These are phyloP conservation scores for Agrypnia vestita DNA, from an alignment of 1,140 invertebrate species.

Conservation along the genomic window DNA sequence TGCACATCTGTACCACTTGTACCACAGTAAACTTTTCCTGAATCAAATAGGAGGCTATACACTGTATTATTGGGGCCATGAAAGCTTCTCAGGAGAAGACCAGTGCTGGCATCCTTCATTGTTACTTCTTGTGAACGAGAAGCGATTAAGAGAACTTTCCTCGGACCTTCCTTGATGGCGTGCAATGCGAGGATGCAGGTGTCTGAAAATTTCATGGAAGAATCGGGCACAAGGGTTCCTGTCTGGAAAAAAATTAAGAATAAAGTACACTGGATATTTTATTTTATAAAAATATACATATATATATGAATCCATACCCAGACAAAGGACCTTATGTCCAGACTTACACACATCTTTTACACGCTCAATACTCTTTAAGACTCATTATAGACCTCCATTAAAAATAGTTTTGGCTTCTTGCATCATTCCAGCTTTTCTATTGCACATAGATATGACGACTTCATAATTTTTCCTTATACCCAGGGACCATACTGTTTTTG, in stretches of 20 bases:
- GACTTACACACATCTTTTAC: too few species aligned
- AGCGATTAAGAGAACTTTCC: conserved; percentile 79
- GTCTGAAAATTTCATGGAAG: conserved; percentile 74
- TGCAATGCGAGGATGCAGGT: conserved; percentile 78
- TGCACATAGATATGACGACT: too few species aligned
- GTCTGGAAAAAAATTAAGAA: conserved; percentile 67
- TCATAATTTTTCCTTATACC: too few species aligned
- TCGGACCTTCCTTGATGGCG: conserved; percentile 78
- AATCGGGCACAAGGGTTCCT: conserved; percentile 72
- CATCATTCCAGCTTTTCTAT: too few species aligned
- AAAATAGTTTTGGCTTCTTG: too few species aligned
- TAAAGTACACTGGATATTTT: neutral
- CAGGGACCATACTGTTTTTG: too few species aligned
- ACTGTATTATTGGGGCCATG: conserved; percentile 77
- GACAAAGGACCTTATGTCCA: too few species aligned
- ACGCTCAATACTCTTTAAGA: too few species aligned
- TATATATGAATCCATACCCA: too few species aligned
- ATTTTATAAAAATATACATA: too few species aligned
- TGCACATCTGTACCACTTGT: conserved; percentile 79
- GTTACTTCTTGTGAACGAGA: conserved; percentile 78
- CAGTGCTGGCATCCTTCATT: conserved; percentile 78
- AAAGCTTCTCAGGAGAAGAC: conserved; percentile 77
- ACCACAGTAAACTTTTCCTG: conserved; percentile 79
- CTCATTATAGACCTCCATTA: too few species aligned
- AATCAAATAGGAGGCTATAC: conserved; percentile 78